These are phyloP conservation scores for Carabus problematicus DNA, from an alignment of 2,888 invertebrate species.

Conservation along the genomic window DNA sequence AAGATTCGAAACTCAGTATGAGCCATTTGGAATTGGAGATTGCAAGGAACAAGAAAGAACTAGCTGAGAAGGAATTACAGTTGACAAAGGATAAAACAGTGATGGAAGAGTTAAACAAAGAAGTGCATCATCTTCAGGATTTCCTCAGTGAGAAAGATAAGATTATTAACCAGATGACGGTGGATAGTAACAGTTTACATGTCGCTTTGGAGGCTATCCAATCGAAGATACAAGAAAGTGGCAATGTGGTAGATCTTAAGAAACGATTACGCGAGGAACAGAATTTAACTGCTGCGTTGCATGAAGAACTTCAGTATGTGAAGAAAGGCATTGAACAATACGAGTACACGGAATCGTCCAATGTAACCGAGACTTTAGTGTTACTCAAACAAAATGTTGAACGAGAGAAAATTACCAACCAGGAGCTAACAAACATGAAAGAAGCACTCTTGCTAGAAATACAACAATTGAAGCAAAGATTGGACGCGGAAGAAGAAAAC, in stretches of 20 bases:
- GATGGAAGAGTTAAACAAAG: conserved; percentile 60
- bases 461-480: conserved; percentile 60
- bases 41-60: conserved; percentile 46
- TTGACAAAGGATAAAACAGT: conserved; percentile 46
- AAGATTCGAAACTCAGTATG: conserved; percentile 47
- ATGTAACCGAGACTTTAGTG: conserved; percentile 48
- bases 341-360: conserved; percentile 54
- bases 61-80: conserved; percentile 49
- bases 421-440: conserved; percentile 61
- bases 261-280: conserved; percentile 65
- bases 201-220: conserved; percentile 62
- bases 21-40: conserved; percentile 44
- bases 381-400: conserved; percentile 58
- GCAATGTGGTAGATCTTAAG: conserved; percentile 66
- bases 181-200: conserved; percentile 64
- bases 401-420: conserved; percentile 62
- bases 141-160: conserved; percentile 67
- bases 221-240: conserved; percentile 63
- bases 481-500: conserved; percentile 63
- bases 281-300: conserved; percentile 58
- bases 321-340: conserved; percentile 34
- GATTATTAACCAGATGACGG: conserved; percentile 66
- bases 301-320: conserved; percentile 53
- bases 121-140: conserved; percentile 65
- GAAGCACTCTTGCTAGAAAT: conserved; percentile 62